Evolutionary conservation across 2,113 vertebrate species (phyloP).

Genomic region (Brienomyrus brachyistius): DNA sequence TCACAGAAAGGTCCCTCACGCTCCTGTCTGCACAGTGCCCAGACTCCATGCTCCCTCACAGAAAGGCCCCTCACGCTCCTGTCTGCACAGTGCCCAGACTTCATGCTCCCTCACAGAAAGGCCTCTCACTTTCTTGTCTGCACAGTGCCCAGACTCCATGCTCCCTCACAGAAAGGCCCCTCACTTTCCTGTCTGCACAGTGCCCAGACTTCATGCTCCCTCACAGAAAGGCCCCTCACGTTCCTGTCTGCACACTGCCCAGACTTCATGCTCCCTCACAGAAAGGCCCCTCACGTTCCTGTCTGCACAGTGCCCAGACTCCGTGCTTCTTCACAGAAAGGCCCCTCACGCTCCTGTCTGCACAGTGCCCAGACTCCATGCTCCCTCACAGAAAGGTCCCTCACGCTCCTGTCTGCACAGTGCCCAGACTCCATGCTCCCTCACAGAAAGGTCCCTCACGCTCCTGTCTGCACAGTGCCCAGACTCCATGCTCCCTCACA

Average conservation of each 20-base stretch:
- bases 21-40: too few relatives aligned
- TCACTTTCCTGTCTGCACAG: too few relatives aligned
- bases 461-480: background rate
- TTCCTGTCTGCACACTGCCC: too few relatives aligned
- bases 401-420: background rate
- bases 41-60: too few relatives aligned
- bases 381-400: background rate
- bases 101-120: background rate
- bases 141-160: too few relatives aligned
- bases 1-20: too few relatives aligned
- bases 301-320: background rate
- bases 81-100: too few relatives aligned
- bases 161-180: background rate
- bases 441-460: background rate
- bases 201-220: too few relatives aligned
- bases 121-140: background rate
- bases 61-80: background rate
- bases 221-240: background rate
- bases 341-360: background rate
- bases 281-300: background rate
- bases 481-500: too few relatives aligned
- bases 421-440: background rate
- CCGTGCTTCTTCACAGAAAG: background rate
- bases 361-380: background rate
- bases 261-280: too few relatives aligned